Percentiles rank a stretch among this genome's conserved stretches.
Evolutionary conservation across 1,140 invertebrate genomes (phyloP).

Genomic region (Gryon sp.): DNA sequence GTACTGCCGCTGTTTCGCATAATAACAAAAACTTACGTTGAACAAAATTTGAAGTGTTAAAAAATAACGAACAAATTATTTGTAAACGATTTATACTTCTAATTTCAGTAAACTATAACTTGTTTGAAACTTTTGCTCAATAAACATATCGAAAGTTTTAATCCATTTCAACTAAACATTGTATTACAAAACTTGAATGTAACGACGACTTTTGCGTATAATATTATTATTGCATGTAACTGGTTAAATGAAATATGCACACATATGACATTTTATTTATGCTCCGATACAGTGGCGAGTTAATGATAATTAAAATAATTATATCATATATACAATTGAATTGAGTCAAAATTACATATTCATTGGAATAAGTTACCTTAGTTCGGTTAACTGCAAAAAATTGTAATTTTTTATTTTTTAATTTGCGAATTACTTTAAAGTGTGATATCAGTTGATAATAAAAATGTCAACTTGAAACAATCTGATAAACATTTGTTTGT

Average conservation of each 20-base stretch:
- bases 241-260: slow-evolving; percentile 20
- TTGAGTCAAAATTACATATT: neutral
- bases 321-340: too few relatives aligned
- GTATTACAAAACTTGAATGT: slow-evolving; percentile 27
- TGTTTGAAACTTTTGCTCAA: slow-evolving; percentile 53
- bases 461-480: too few relatives aligned
- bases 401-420: too few relatives aligned
- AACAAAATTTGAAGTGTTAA: neutral
- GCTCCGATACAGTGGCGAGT: slow-evolving; percentile 43
- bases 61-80: slow-evolving; percentile 2
- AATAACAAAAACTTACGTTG: too few relatives aligned
- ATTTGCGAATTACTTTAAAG: too few relatives aligned
- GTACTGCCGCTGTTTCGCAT: slow-evolving; percentile 39
- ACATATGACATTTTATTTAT: slow-evolving; percentile 14
- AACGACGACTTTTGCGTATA: slow-evolving; percentile 30
- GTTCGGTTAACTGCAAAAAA: too few relatives aligned
- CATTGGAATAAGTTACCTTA: too few relatives aligned
- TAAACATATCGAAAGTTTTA: slow-evolving; percentile 61
- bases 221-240: slow-evolving; percentile 26
- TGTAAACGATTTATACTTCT: slow-evolving; percentile 1
- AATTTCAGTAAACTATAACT: too few relatives aligned
- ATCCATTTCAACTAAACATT: slow-evolving; percentile 30
- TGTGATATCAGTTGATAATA: too few relatives aligned
- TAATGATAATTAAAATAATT: slow-evolving; percentile 1
- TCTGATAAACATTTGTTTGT: slow-evolving; percentile 18